Base-by-base conservation (phyloP, 30 jellyfish, hydroid and myxozoan species). In the Calvadosia cruxmelitensis region DNA sequence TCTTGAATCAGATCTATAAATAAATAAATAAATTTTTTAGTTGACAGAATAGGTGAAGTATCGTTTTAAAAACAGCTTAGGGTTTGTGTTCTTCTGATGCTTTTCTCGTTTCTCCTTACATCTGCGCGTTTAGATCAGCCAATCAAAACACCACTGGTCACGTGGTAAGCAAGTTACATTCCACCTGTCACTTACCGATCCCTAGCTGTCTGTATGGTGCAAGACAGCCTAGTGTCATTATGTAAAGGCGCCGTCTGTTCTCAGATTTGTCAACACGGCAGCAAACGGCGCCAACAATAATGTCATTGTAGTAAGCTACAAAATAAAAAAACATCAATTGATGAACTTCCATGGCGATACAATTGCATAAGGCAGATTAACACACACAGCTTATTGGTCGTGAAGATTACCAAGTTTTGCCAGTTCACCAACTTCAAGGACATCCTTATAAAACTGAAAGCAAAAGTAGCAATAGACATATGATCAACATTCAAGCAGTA, bases 251-350 rank as follows among this genome's bases (percentile, higher is more conserved):
- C 70, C 96, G 67, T 32, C 93, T 42, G 61, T 87, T 87, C 27
- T 87, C 96, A 27, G 93, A 80, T 63, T 87, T 87, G 77, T 87
- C 96, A 25, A 87, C 93, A 2, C 96, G 78, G 62, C 96, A 87
- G 66, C 96, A 87, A 31, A 87, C 96, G 16, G 96, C 96, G 16
- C 96, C 96, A 79, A 75, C 96, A 52, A 87, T 93, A 32, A 87
- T 82, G 49, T 87, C 96, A 53, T 87, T 87, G 82, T 87, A 79
- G 53, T 70, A 87, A 16, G 96, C 96, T 87, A 86, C 20, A 32
- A 36, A 34, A 50, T 29, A 67, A 64, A 36, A 15, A 63, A 62
- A 29, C 7, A 68, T 49, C 7, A 5, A 5, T 13, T 53, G 31
- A 53, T 20, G 31, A 53, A 20, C 69, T 53, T 53, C 31, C 25